These are phyloP conservation scores for Leptinotarsa defecta DNA, from an alignment of 1,140 invertebrate species.

Conservation along the genomic window DNA sequence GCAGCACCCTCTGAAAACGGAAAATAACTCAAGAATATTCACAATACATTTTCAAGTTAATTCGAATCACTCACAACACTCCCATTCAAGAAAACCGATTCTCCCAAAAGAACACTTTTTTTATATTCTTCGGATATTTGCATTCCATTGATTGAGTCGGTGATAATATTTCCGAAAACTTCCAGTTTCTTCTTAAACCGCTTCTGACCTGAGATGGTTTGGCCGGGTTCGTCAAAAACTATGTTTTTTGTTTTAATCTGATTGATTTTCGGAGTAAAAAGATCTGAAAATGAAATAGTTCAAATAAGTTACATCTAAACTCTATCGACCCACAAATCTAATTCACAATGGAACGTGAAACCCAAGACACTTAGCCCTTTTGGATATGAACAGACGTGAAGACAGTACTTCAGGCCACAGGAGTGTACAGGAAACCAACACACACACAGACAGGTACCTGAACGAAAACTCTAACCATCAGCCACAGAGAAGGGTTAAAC, in stretches of 20 bases:
- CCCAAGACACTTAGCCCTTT: too few species aligned
- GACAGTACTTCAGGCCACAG: too few species aligned
- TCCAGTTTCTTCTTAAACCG: constrained; percentile 40
- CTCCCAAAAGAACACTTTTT: constrained; percentile 34
- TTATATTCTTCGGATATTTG: constrained; percentile 42
- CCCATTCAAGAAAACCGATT: constrained; percentile 30
- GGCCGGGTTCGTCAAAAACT: constrained; percentile 43
- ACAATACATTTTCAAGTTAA: not conserved
- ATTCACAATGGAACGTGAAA: too few species aligned
- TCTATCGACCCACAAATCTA: too few species aligned
- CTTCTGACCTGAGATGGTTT: constrained; percentile 42
- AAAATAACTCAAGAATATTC: not conserved
- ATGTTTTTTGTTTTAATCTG: constrained; percentile 43
- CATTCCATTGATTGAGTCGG: constrained; percentile 44
- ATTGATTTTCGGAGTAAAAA: constrained; percentile 42
- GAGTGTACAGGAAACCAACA: too few species aligned
- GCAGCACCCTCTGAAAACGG: constrained; percentile 36
- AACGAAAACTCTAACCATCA: too few species aligned
- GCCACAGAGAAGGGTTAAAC: too few species aligned
- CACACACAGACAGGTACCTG: too few species aligned
- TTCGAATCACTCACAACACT: constrained; percentile 40
- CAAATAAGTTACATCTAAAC: too few species aligned
- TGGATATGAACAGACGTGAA: too few species aligned
- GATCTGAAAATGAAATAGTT: constrained; percentile 28
- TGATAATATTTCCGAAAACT: constrained; percentile 42